These are phyloP conservation scores for Blastomussa wellsi DNA, from an alignment of 92 coral and sea anemone species.

Conservation along the genomic window DNA sequence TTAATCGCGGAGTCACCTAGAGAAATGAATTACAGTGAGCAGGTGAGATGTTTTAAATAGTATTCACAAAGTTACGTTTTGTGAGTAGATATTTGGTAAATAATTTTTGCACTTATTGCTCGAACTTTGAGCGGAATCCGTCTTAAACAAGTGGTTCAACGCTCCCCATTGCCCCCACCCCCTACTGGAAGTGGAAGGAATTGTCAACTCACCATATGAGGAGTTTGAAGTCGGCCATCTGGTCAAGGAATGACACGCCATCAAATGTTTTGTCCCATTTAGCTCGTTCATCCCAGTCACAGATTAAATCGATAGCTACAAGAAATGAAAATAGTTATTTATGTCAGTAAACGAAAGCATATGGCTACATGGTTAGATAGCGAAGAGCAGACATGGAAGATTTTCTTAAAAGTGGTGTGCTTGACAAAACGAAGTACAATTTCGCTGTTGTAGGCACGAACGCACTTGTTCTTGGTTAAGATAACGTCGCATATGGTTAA, in stretches of 20 bases:
- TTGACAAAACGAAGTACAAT: neutral
- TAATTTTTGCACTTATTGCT: neutral
- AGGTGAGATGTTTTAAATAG: no score
- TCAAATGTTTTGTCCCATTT: conserved; percentile 96
- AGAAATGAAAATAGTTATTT: neutral
- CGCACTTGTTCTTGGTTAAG: no score
- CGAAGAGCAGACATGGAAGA: no score
- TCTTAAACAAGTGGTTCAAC: no score
- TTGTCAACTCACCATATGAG: conserved; percentile 75
- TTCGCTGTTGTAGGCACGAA: neutral
- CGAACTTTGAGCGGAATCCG: neutral
- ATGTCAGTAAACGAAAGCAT: neutral
- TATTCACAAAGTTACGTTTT: no score
- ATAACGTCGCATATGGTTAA: no score
- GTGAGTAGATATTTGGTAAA: conserved; percentile 1
- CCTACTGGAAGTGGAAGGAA: no score
- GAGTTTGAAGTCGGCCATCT: conserved; percentile 70
- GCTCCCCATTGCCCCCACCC: no score
- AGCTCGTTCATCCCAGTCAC: conserved; percentile 81
- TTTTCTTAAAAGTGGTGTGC: no score
- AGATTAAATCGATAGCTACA: conserved; percentile 79
- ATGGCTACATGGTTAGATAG: no score
- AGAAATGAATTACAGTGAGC: no score
- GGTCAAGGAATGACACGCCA: conserved; percentile 82
- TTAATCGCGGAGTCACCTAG: no score